A percentile compares a stretch with the other conserved stretches of the same genome.
phyloP scores from a whole-genome alignment of 2,888 invertebrate species.

The Ferrisia virgata region DNA sequence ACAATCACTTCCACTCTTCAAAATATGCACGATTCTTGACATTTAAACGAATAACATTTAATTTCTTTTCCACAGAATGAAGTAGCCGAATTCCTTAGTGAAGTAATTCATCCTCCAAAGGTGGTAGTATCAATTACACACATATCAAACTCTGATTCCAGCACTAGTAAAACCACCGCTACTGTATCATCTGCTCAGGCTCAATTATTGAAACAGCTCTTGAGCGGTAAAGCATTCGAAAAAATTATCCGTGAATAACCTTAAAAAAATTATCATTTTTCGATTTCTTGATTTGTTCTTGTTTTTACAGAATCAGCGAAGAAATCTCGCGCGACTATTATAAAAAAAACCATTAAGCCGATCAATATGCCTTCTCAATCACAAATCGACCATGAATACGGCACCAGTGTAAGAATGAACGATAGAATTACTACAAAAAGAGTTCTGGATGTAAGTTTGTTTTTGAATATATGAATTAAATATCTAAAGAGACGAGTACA shows the following conservation, averaged over 20 bases:
- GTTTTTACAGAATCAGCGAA: background rate
- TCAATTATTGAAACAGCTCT: constrained; percentile 26
- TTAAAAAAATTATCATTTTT: background rate
- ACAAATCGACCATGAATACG: background rate
- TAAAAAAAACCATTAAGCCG: background rate
- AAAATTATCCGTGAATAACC: too few species aligned
- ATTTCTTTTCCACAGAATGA: constrained; percentile 58
- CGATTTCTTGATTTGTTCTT: background rate
- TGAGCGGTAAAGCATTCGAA: background rate
- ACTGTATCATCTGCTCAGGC: constrained; percentile 8
- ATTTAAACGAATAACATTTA: background rate
- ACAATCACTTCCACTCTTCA: too few species aligned
- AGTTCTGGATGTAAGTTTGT: background rate
- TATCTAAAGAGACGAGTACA: background rate
- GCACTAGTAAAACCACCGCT: background rate
- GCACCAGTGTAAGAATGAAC: background rate
- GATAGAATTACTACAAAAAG: background rate
- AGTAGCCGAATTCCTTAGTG: constrained; percentile 64
- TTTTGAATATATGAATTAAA: too few species aligned
- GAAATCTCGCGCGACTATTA: background rate
- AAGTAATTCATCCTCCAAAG: constrained; percentile 58
- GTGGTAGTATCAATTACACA: constrained; percentile 22
- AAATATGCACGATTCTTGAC: too few species aligned
- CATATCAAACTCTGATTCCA: background rate
- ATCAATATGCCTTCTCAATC: background rate